phyloP scores from a whole-genome alignment of 2,888 invertebrate genomes.

The Sminthurinus aureus region DNA sequence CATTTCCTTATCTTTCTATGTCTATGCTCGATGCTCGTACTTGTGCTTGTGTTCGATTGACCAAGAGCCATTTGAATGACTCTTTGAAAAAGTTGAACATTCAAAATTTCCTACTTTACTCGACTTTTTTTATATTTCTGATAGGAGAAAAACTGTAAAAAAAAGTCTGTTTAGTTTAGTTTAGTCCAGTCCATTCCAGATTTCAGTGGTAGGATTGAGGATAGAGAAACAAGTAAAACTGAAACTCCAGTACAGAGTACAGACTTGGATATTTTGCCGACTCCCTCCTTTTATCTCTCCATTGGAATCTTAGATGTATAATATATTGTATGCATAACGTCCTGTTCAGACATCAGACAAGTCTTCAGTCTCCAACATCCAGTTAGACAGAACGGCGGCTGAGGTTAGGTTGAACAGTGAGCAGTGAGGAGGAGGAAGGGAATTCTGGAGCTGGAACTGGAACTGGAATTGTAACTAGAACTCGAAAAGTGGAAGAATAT shows the following conservation, averaged over 20 bases:
- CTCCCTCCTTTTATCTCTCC: neutral
- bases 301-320: neutral
- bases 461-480: neutral
- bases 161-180: no score
- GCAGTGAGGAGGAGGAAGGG: neutral
- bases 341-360: no score
- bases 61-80: neutral
- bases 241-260: neutral
- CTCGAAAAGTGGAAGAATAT: neutral
- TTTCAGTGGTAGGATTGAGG: no score
- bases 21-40: neutral
- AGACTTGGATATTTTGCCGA: neutral
- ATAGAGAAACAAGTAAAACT: no score
- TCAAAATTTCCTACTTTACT: neutral
- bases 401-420: neutral
- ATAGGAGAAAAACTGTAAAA: no score
- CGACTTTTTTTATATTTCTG: no score
- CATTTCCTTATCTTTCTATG: neutral
- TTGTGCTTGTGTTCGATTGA: constrained; percentile 1
- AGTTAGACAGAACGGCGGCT: neutral
- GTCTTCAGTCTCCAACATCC: neutral
- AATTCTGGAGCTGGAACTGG: neutral
- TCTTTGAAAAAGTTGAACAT: neutral
- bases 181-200: no score
- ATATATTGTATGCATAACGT: neutral